Percentiles rank a stretch among this genome's conserved stretches.
These are phyloP conservation scores for Hesperia comma DNA, from an alignment of 2,888 invertebrate species.

Conservation along the genomic window DNA sequence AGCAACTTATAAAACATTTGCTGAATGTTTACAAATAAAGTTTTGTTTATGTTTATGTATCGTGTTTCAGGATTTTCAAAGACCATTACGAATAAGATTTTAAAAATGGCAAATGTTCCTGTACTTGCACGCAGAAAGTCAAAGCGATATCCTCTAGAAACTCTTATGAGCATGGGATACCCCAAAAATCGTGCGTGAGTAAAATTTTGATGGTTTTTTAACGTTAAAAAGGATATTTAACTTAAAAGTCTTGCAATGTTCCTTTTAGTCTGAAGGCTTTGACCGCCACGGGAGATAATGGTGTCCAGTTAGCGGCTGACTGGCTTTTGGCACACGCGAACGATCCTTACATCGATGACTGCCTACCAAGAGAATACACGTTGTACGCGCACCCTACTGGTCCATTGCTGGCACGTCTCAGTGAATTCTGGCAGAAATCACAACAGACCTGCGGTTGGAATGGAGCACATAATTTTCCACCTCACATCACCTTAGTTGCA, in stretches of 20 bases:
- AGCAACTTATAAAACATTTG: too few relatives aligned
- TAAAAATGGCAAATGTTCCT: conserved; percentile 89
- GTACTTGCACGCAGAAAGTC: conserved; percentile 90
- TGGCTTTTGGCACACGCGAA: conserved; percentile 96
- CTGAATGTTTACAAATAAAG: conserved; percentile 4
- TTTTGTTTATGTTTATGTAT: conserved; percentile 51
- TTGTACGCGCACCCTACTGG: conserved; percentile 94
- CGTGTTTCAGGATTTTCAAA: conserved; percentile 52
- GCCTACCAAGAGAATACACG: conserved; percentile 92
- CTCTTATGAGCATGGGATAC: conserved; percentile 94
- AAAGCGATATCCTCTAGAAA: conserved; percentile 91
- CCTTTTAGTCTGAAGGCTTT: conserved; percentile 91
- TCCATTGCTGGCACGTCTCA: conserved; percentile 87
- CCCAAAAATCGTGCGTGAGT: conserved; percentile 94
- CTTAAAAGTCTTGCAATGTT: conserved; percentile 18
- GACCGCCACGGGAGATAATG: conserved; percentile 94
- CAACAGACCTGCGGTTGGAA: conserved; percentile 91
- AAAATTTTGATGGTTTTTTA: neutral
- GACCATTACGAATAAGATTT: conserved; percentile 47
- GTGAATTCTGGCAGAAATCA: conserved; percentile 91
- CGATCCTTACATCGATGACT: conserved; percentile 91
- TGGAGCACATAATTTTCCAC: conserved; percentile 94
- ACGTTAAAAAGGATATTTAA: conserved; percentile 34
- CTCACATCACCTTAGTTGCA: conserved; percentile 94
- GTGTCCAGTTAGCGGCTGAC: conserved; percentile 94